Percentiles rank a stretch among this genome's conserved stretches.
Conservation (phyloP, 2,113 vertebrate genomes). For the Hemibagrus wyckioides region DNA sequence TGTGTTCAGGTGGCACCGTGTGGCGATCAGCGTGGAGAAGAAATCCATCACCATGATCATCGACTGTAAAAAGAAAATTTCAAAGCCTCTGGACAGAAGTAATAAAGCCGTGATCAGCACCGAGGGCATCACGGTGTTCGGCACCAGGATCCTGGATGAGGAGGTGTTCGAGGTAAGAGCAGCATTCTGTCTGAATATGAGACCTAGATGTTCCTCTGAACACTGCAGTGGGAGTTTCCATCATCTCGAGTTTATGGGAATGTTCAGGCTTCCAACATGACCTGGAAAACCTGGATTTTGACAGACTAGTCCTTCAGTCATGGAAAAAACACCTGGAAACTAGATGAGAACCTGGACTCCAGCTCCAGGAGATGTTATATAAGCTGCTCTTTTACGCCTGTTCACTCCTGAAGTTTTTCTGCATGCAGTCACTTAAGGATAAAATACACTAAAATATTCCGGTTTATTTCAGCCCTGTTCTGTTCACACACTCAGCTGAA, state of each 20-base stretch:
- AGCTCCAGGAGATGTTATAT: background rate
- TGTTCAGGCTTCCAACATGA: background rate
- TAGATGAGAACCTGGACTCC: background rate
- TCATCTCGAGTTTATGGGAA: background rate
- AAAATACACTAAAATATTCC: no score
- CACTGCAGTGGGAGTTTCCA: background rate
- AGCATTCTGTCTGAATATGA: background rate
- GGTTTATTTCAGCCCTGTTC: background rate
- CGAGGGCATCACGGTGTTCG: conserved; percentile 92
- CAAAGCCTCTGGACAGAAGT: conserved; percentile 83
- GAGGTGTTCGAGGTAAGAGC: conserved; percentile 92
- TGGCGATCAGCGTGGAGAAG: conserved; percentile 96
- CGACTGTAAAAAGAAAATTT: conserved; percentile 94
- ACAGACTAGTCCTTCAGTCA: background rate
- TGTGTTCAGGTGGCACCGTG: conserved; percentile 88
- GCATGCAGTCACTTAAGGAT: background rate
- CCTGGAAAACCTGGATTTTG: background rate
- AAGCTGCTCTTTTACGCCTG: background rate
- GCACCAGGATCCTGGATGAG: conserved; percentile 94
- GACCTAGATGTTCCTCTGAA: background rate
- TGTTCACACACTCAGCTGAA: background rate
- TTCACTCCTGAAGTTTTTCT: background rate
- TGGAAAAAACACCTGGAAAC: conserved; percentile 23
- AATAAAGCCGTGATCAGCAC: conserved; percentile 84
- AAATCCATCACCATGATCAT: conserved; percentile 93